Evolutionary conservation across 1,140 invertebrate species (phyloP).

Genomic region (Pseudomyrmex cubaensis): DNA sequence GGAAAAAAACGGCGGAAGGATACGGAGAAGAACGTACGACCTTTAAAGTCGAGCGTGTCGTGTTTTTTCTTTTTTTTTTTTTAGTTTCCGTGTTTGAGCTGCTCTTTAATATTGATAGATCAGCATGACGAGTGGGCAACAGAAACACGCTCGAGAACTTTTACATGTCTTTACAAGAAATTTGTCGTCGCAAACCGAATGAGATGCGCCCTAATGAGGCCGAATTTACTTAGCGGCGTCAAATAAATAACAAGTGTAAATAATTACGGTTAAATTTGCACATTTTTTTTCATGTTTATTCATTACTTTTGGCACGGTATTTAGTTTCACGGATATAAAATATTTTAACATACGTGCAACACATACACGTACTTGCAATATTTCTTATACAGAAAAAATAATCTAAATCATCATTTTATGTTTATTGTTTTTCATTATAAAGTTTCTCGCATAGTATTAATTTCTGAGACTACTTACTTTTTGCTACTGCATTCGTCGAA

Average conservation of each 20-base stretch:
- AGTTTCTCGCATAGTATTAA: neutral
- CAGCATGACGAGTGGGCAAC: neutral
- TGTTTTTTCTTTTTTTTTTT: no score
- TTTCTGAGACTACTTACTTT: neutral
- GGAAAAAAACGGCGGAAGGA: neutral
- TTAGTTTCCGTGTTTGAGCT: no score
- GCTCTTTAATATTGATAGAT: neutral
- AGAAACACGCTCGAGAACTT: constrained; percentile 21
- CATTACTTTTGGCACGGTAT: no score
- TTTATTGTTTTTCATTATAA: neutral
- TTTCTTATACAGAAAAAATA: neutral
- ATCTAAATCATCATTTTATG: neutral
- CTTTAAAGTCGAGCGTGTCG: neutral
- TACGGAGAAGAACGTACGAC: neutral
- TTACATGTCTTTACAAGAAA: neutral
- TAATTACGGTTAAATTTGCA: neutral
- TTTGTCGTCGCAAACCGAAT: neutral
- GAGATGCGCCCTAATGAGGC: neutral
- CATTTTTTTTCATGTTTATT: neutral
- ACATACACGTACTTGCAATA: no score
- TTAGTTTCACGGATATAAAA: neutral
- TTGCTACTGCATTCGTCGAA: neutral
- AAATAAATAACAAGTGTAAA: neutral
- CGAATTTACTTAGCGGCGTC: constrained; percentile 7
- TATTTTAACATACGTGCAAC: no score